phyloP scores from a whole-genome alignment of 2,888 invertebrate species.

The Tenthredo mesomela region DNA sequence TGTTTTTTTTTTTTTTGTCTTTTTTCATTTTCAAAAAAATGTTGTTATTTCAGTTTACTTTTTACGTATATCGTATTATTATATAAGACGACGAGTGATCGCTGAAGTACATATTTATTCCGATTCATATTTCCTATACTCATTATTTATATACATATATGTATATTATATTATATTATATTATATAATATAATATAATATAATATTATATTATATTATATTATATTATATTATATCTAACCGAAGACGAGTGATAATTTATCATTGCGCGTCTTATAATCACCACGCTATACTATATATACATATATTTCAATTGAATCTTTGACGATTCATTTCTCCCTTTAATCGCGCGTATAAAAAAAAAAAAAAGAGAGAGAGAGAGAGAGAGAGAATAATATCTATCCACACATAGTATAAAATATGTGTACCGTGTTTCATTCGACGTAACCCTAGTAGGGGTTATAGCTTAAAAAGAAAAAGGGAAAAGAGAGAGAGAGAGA shows the following conservation, averaged over 20 bases:
- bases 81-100: constrained; percentile 24
- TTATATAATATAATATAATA: neutral
- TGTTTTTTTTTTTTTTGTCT: neutral
- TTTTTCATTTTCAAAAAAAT: too few species aligned
- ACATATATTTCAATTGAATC: neutral
- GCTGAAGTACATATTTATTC: neutral
- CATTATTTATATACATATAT: neutral
- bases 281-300: too few species aligned
- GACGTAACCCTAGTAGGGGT: neutral
- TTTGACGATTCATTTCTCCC: neutral
- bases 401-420: neutral
- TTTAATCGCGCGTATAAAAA: neutral
- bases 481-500: neutral
- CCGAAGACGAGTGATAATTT: neutral
- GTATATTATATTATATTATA: neutral
- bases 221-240: neutral
- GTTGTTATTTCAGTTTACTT: neutral
- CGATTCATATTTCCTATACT: neutral
- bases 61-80: neutral
- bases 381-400: neutral
- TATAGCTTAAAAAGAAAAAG: neutral
- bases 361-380: neutral
- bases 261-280: neutral
- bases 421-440: neutral
- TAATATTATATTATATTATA: neutral